Conservation (phyloP, 2,888 invertebrate species). For the Melieria crassipennis region DNA sequence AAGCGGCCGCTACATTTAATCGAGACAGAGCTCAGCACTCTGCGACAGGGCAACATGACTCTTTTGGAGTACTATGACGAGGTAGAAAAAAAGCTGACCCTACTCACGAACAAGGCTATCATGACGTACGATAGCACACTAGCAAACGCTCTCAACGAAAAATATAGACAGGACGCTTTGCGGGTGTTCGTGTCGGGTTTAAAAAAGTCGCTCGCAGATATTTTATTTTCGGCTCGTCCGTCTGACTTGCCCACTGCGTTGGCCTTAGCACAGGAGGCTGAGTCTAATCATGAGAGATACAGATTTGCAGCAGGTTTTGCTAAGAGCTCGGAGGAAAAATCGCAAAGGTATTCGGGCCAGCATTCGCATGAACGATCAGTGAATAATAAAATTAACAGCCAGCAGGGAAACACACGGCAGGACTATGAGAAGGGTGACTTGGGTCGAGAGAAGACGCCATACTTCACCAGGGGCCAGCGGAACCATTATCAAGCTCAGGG, state of each 20-base stretch:
- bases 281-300: slow-evolving; percentile 5
- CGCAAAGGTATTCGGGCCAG: neutral
- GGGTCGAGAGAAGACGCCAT: too few relatives aligned
- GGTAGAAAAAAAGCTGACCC: slow-evolving; percentile 30
- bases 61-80: slow-evolving; percentile 29
- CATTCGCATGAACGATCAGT: neutral
- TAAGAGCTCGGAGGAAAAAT: neutral
- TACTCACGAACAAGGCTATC: slow-evolving; percentile 36
- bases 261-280: slow-evolving; percentile 27
- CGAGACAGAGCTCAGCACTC: slow-evolving; percentile 22
- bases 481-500: neutral
- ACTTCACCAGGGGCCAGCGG: neutral
- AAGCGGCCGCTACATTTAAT: slow-evolving; percentile 30
- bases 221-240: slow-evolving; percentile 3
- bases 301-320: slow-evolving; percentile 8
- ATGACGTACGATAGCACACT: slow-evolving; percentile 30
- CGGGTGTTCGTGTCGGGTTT: slow-evolving; percentile 28
- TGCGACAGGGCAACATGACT: slow-evolving; percentile 30
- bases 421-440: too few relatives aligned
- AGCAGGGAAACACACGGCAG: too few relatives aligned
- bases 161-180: slow-evolving; percentile 38
- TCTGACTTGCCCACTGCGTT: slow-evolving; percentile 24
- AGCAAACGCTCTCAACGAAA: slow-evolving; percentile 32
- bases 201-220: neutral
- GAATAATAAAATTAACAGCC: too few relatives aligned